phyloP scores from a whole-genome alignment of 2,113 vertebrate species.

The Capreolus pygargus region DNA sequence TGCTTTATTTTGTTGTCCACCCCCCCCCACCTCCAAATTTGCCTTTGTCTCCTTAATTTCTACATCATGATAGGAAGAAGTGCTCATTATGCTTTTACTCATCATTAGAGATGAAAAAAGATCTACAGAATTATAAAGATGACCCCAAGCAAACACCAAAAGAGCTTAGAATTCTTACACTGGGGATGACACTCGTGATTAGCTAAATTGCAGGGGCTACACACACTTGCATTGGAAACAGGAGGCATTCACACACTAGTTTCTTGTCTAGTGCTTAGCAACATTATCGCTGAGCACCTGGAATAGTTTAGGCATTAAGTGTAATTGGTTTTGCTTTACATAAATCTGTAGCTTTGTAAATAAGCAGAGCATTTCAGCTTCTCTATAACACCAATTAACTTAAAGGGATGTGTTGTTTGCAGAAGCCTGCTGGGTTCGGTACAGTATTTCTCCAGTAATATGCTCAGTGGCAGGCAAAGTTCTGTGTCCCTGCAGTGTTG shows the following conservation, averaged over 20 bases:
- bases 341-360: constrained; percentile 89
- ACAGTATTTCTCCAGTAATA: constrained; percentile 53
- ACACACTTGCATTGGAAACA: constrained; percentile 79
- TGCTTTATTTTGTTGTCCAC: neutral
- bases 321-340: constrained; percentile 89
- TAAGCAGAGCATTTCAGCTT: constrained; percentile 84
- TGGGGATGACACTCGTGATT: constrained; percentile 55
- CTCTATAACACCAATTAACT: constrained; percentile 84
- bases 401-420: constrained; percentile 84
- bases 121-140: constrained; percentile 49
- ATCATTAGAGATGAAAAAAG: neutral
- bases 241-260: constrained; percentile 81
- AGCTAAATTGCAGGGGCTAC: constrained; percentile 63
- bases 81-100: neutral
- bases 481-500: neutral
- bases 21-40: neutral
- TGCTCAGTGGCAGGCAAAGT: neutral
- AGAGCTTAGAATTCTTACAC: constrained; percentile 14
- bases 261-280: constrained; percentile 83
- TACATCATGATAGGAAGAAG: neutral
- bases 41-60: constrained; percentile 46
- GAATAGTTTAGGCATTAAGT: constrained; percentile 88
- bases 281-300: constrained; percentile 87
- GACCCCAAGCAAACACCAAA: constrained; percentile 50
- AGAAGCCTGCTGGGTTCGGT: constrained; percentile 79